Base-by-base conservation (phyloP, 1,140 invertebrate genomes). In the Sitobion miscanthi region DNA sequence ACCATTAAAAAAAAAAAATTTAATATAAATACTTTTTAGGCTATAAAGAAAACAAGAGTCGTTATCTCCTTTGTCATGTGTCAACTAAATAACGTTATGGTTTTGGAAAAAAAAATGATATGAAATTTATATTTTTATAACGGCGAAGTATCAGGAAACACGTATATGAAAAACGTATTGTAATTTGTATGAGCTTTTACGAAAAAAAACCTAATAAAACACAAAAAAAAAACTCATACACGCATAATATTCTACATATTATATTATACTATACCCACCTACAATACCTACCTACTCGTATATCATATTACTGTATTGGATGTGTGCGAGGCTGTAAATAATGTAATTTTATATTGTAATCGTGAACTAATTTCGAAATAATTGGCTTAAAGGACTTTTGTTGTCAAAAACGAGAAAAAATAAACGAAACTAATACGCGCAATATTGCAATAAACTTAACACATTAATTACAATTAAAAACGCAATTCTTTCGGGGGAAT, bases 321-420 rank as follows among this genome's bases (percentile, higher is more conserved):
- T 77, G 62, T n/a, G 62, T n/a, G 30, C n/a, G 30, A 77, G 30
- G 62, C 14, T 77, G 30, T 77, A 87, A 87, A 87, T n/a, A 87
- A 87, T n/a, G 30, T 47, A n/a, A n/a, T 87, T 47, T 87, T 30
- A 38, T 47, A 87, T 30, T 87, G 85, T 38, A 20, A 47, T 87
- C 85, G 85, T 87, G 25, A 87, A 87, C 85, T 87, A 87, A 87
- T 87, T 87, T 42, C 23, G 11, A 25, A 85, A 85, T 85, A 85
- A 42, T 85, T 77, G 62, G 62, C 62, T 69, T 69, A 69, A 69
- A 69, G 62, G 62, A 69, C 38, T 85, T 85, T 85, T 85, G 38
- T 45, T 85, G 83, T 85, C 83, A 25, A 85, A 85, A 85, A 85
- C 23, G 8, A 14, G 25, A 77, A n/a, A 85, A 85, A 45, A 42